Evolutionary conservation across 2,888 invertebrate species (phyloP).

Genomic region (Ecliptopera silaceata): DNA sequence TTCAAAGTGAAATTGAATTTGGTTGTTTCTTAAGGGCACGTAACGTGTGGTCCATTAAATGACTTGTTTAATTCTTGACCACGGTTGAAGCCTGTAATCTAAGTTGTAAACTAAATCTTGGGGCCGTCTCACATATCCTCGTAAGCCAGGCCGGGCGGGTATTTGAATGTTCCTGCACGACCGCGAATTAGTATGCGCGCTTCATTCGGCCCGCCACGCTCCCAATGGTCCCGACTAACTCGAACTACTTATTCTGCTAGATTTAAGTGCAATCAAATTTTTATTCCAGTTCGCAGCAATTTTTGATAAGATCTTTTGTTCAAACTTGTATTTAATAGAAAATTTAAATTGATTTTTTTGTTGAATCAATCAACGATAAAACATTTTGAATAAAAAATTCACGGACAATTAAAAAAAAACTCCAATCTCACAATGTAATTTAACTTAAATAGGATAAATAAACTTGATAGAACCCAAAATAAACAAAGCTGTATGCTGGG

Average conservation of each 20-base stretch:
- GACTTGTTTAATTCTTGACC: conserved; percentile 82
- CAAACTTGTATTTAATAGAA: too few relatives aligned
- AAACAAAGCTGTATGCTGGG: too few relatives aligned
- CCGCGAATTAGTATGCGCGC: conserved; percentile 81
- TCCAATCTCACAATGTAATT: too few relatives aligned
- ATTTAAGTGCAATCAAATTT: conserved; percentile 4
- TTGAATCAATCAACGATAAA: too few relatives aligned
- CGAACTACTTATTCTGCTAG: conserved; percentile 62
- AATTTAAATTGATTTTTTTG: too few relatives aligned
- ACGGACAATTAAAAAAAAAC: too few relatives aligned
- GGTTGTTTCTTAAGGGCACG: conserved; percentile 50
- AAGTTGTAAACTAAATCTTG: conserved; percentile 82
- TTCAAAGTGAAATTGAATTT: conserved; percentile 55
- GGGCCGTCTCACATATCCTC: conserved; percentile 78
- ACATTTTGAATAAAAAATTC: too few relatives aligned
- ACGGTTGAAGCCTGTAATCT: conserved; percentile 67
- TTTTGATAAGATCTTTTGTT: background rate
- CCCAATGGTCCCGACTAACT: conserved; percentile 73
- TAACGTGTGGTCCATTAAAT: conserved; percentile 67
- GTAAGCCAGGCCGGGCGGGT: conserved; percentile 72
- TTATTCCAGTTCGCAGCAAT: background rate
- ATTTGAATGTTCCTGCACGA: conserved; percentile 76
- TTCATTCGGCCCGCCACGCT: conserved; percentile 66
- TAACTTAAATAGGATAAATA: too few relatives aligned
- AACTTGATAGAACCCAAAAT: too few relatives aligned